A percentile compares a stretch with the other conserved stretches of the same genome.
Evolutionary conservation across 2,797 vertebrate species (phyloP).

Genomic region (Brachyalestes nurse): DNA sequence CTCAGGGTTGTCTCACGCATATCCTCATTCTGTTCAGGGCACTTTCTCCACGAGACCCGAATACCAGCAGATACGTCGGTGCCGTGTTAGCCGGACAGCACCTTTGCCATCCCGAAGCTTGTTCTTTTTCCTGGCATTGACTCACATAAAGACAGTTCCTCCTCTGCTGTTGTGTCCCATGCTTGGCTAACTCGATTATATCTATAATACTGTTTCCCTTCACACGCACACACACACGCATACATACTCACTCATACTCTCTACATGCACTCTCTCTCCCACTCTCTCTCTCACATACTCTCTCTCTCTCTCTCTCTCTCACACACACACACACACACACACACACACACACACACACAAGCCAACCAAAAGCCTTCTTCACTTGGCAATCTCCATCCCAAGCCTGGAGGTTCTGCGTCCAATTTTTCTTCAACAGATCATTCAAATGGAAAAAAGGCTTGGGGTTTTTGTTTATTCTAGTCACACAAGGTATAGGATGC

Average conservation of each 20-base stretch:
- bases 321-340: too few species aligned
- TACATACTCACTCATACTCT: too few species aligned
- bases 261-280: too few species aligned
- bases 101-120: conserved; percentile 42
- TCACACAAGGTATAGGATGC: conserved; percentile 50
- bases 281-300: too few species aligned
- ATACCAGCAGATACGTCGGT: background rate
- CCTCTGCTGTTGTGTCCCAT: conserved; percentile 26
- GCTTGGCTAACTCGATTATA: conserved; percentile 14
- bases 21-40: conserved; percentile 34
- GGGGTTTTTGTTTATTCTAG: conserved; percentile 42
- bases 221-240: background rate
- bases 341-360: too few species aligned
- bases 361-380: conserved; percentile 1
- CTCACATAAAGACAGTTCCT: conserved; percentile 47
- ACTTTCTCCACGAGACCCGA: conserved; percentile 27
- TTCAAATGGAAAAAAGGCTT: background rate
- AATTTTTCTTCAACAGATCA: conserved; percentile 30
- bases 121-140: conserved; percentile 57
- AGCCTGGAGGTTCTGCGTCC: background rate
- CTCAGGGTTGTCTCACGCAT: conserved; percentile 25
- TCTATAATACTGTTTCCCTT: conserved; percentile 20
- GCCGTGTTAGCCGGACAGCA: conserved; percentile 31
- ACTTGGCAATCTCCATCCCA: conserved; percentile 25
- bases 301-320: too few species aligned